phyloP scores from a whole-genome alignment of 2,888 invertebrate genomes.

The Notodonta ziczac region DNA sequence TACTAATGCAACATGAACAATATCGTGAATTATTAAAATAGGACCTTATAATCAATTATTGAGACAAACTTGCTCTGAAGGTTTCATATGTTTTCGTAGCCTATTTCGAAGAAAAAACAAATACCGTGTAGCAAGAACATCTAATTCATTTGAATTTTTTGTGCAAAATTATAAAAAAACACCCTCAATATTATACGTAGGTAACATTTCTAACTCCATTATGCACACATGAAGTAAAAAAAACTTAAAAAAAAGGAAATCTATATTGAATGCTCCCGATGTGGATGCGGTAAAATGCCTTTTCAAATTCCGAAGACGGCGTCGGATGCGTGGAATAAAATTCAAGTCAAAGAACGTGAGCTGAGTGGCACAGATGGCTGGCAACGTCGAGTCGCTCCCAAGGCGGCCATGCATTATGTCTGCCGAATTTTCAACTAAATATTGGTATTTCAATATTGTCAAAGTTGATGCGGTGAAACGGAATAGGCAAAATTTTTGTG shows the following conservation, averaged over 20 bases:
- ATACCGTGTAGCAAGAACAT: too few species aligned
- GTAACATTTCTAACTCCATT: conserved; percentile 17
- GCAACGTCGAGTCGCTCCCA: conserved; percentile 38
- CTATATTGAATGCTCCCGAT: conserved; percentile 33
- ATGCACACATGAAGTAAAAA: conserved; percentile 25
- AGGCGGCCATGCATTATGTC: conserved; percentile 18
- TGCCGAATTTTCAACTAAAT: conserved; percentile 37
- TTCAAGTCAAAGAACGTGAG: conserved; percentile 57
- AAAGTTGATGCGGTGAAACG: conserved; percentile 11
- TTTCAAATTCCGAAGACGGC: conserved; percentile 52
- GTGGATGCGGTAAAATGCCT: conserved; percentile 45
- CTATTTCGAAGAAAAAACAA: too few species aligned
- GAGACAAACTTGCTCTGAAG: too few species aligned
- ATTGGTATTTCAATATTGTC: conserved; percentile 39
- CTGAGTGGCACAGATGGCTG: conserved; percentile 51
- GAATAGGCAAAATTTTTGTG: not conserved
- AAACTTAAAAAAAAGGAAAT: conserved; percentile 22
- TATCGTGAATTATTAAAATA: too few species aligned
- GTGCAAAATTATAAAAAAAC: too few species aligned
- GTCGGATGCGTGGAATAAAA: conserved; percentile 64
- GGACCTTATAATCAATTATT: too few species aligned
- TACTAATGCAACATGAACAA: too few species aligned
- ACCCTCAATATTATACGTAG: conserved; percentile 23
- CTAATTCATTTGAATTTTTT: too few species aligned
- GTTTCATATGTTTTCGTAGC: too few species aligned